A percentile compares a stretch with the other conserved stretches of the same genome.
These are phyloP conservation scores for Bruchidius siliquastri DNA, from an alignment of 2,888 invertebrate species.

Conservation along the genomic window DNA sequence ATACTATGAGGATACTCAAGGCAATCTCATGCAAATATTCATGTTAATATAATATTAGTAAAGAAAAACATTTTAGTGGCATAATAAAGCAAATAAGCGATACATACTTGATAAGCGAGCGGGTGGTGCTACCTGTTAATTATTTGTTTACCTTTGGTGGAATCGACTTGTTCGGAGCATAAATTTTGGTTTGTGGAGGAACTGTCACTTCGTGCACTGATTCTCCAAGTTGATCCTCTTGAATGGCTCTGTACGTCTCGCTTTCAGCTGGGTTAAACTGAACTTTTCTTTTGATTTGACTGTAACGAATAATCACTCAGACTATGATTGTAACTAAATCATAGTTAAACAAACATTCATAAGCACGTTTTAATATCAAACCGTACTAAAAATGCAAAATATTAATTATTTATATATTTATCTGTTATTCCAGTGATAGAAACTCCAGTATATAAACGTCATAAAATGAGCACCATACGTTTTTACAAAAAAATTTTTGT, in stretches of 20 bases:
- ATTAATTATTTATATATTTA: too few species aligned
- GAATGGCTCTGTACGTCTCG: constrained; percentile 81
- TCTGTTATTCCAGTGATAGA: too few species aligned
- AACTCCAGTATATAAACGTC: too few species aligned
- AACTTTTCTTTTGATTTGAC: constrained; percentile 59
- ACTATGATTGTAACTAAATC: too few species aligned
- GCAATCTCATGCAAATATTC: too few species aligned
- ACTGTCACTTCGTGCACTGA: constrained; percentile 63
- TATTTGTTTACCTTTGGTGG: constrained; percentile 38
- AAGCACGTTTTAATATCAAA: too few species aligned
- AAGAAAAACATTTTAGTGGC: not conserved
- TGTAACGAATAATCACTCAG: constrained; percentile 16
- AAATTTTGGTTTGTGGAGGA: constrained; percentile 72
- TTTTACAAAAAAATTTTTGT: too few species aligned
- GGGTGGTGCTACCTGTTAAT: constrained; percentile 13
- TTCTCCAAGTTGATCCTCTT: constrained; percentile 65
- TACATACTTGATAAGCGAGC: constrained; percentile 20
- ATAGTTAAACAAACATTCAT: too few species aligned
- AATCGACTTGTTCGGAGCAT: constrained; percentile 57
- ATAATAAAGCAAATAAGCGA: constrained; percentile 8
- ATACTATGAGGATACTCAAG: too few species aligned
- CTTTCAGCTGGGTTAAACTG: constrained; percentile 85
- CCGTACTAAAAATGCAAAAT: too few species aligned
- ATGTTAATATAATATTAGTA: not conserved
- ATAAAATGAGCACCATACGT: too few species aligned